Evolutionary conservation across 1,140 invertebrate genomes (phyloP), one percentile per base, ranked within the genome.

Genomic region (Pseudomyrmex sp.): DNA sequence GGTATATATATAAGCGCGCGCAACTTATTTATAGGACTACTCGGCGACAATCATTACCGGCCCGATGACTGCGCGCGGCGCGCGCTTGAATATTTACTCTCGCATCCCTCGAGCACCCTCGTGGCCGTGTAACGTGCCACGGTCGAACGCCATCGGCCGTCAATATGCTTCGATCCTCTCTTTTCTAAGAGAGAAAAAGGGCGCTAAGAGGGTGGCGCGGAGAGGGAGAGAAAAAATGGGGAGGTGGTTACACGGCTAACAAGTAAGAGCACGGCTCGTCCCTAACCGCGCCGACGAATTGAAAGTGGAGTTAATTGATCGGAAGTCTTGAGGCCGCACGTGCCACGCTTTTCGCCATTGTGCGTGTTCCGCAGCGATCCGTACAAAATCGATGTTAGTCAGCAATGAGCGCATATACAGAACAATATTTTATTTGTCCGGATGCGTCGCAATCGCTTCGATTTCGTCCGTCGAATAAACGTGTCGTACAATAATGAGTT

Each of bases 1-100:
- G 77, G 62, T 85, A 85, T 46, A 85, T 46, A 85, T 50, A 13
- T 52, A 80, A 63, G 50, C 12, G 50, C 44, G n/a, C 52, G 5
- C 50, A 8, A 20, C 20, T 69, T 59, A 70, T 82, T 69, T 59
- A 70, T 82, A 58, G 18, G 52, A 4, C 26, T 85, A 72, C 88
- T 91, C 84, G 83, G 89, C 88, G 91, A 92, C 92, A 93, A 91
- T 91, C 89, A 93, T 93, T 93, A 93, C 83, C 91, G 61, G 76
- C 75, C 87, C 89, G 82, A 76, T 90, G 91, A 92, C 89, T 91
- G 87, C 85, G 92, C 87, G 82, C 79, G 87, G 85, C 90, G 83
- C 80, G 88, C 86, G 89, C 85, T 91, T 91, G 91, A 92, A 92
- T 93, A 93, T 93, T 93, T 93, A 93, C 92, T 89, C 92, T 92